Base-by-base conservation (phyloP, 2,113 vertebrate species). In the Lethenteron camtschaticum region DNA sequence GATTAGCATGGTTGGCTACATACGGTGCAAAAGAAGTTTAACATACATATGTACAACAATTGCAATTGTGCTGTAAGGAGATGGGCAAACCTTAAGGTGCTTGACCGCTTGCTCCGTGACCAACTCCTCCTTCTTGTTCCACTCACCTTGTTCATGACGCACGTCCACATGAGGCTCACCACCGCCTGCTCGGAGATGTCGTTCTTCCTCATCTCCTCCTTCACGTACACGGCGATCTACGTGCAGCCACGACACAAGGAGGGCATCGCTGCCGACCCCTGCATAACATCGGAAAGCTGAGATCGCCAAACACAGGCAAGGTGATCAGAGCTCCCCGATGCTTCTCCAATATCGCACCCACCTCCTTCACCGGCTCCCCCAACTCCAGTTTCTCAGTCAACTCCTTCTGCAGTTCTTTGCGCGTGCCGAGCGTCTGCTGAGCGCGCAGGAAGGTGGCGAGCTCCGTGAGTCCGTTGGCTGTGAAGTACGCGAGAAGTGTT, bases 41-140 rank as follows among this genome's bases (percentile, higher is more conserved):
- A 9, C 9, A 57, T 18, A 57, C 57, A 58, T 20, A 57, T 4
- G 12, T 56, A 68, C 57, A 73, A 16, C 24, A 12, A 11, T 56
- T 13, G 68, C 11, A 7, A 68, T n/a, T 10, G n/a, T 18, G 9
- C 12, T 55, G 55, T 24, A 59, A 24, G 13, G 63, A 20, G 12
- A 11, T 11, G 11, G 18, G 9, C 11, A 0, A 74, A 88, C 89
- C 84, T 91, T 92, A 69, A 92, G 82, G 77, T 92, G 88, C 79
- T 87, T 91, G 12, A 92, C 85, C 41, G 89, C 89, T 75, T 91
- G 89, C 70, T 92, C 88, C 2, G 89, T 86, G 59, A 92, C 88
- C 55, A 92, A 79, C 57, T 92, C 89, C 73, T 92, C 88, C 69
- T 92, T 92, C 78, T 92, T 92, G 76, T 91, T 91, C 88, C 89